phyloP scores from a whole-genome alignment of 2,888 invertebrate genomes.

The Dioctria rufipes region DNA sequence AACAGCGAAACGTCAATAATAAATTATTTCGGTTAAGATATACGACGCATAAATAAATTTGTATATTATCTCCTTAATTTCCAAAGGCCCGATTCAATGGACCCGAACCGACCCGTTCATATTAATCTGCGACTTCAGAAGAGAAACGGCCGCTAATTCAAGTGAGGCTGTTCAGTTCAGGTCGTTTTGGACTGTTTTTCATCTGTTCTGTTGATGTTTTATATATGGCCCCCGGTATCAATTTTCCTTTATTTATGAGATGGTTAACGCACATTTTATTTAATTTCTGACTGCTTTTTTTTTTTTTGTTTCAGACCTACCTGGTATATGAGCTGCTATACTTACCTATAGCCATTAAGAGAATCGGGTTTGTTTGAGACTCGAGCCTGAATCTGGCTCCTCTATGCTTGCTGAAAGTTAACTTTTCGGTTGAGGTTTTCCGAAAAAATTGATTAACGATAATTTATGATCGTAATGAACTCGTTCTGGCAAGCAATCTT shows the following conservation, averaged over 20 bases:
- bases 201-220: neutral
- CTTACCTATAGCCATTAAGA: no score
- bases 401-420: constrained; percentile 28
- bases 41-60: constrained; percentile 39
- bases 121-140: constrained; percentile 13
- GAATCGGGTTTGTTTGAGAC: no score
- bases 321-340: neutral
- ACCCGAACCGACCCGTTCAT: constrained; percentile 45
- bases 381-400: no score
- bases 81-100: constrained; percentile 48
- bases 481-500: constrained; percentile 55
- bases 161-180: neutral
- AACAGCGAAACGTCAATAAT: constrained; percentile 27
- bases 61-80: constrained; percentile 42
- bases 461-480: constrained; percentile 57
- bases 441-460: constrained; percentile 56
- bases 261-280: constrained; percentile 54
- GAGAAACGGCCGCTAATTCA: constrained; percentile 47
- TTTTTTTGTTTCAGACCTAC: neutral
- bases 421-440: constrained; percentile 1
- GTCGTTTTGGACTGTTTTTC: constrained; percentile 32
- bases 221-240: constrained; percentile 50
- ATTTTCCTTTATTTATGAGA: constrained; percentile 51
- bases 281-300: constrained; percentile 45
- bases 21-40: constrained; percentile 50